Evolutionary conservation across 1,140 invertebrate species (phyloP), one percentile per base, ranked within the genome.

Genomic region (Triops cancriformis): DNA sequence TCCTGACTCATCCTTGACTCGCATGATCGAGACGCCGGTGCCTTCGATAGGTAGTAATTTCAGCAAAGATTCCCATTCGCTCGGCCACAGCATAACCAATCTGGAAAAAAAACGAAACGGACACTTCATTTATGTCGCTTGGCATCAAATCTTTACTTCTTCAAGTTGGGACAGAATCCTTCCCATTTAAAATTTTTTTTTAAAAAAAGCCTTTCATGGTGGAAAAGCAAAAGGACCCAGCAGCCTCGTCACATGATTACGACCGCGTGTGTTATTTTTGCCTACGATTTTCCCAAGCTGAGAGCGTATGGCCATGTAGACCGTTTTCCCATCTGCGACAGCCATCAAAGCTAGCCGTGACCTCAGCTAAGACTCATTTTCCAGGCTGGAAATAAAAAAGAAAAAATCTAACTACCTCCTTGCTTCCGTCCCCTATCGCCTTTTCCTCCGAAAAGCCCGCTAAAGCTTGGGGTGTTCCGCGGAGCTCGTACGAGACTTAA

Each of bases 251-350:
- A 64, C 51, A 64, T 23, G 51, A 64, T 64, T 64, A 64, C 23
- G 51, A 64, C 51, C 51, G 51, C 14, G 31, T 37, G 31, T 37
- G 51, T 64, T 64, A 64, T 64, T 64, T 64, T 64, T 23, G 51
- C 51, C 51, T 64, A 64, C 51, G 51, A 64, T 64, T 64, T 64
- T 64, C 23, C 43, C 51, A 64, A 64, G 51, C 51, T 23, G 23
- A 64, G 23, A 64, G 51, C 51, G 51, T 64, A 64, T 64, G 51
- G 51, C 51, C 14, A 64, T 23, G 51, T 64, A 23, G 51, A 18
- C 51, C 51, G 51, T 64, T 64, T 64, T 64, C 51, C 51, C 51
- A 64, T 64, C n/a, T 64, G 51, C 51, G 51, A 64, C 51, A 64
- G 51, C 51, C 51, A 64, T 64, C 51, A 64, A 64, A 64, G 51